Evolutionary conservation across 2,888 invertebrate species (phyloP).

Genomic region (Luperina nickerlii): DNA sequence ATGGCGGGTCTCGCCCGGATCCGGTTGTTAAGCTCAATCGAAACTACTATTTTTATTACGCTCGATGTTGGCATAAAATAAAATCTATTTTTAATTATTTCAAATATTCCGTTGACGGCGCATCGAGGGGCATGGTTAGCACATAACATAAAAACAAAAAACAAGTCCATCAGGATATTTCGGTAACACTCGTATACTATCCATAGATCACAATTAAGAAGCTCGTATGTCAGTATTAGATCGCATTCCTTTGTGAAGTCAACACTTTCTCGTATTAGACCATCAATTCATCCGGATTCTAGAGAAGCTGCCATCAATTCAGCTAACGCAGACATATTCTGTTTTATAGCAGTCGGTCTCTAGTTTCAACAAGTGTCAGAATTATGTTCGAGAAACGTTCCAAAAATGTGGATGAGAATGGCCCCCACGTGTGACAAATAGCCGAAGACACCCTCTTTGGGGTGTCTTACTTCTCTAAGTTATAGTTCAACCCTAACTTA

Average conservation of each 20-base stretch:
- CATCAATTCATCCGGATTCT: constrained; percentile 59
- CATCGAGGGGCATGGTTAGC: constrained; percentile 20
- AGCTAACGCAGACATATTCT: constrained; percentile 66
- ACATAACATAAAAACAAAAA: constrained; percentile 49
- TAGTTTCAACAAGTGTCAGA: constrained; percentile 77
- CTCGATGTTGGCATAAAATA: constrained; percentile 76
- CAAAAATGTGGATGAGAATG: constrained; percentile 65
- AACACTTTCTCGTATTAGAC: constrained; percentile 60
- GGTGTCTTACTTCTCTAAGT: constrained; percentile 26
- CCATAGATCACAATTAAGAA: constrained; percentile 49
- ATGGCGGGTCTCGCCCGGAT: constrained; percentile 84
- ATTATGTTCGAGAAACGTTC: constrained; percentile 66
- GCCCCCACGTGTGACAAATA: constrained; percentile 62
- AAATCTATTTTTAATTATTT: constrained; percentile 76
- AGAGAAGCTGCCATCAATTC: constrained; percentile 62
- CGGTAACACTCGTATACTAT: constrained; percentile 17
- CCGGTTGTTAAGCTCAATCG: constrained; percentile 86
- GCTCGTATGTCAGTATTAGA: constrained; percentile 44
- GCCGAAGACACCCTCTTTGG: constrained; percentile 23
- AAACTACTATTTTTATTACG: constrained; percentile 87
- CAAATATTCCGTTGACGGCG: constrained; percentile 57
- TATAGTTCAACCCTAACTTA: constrained; percentile 35
- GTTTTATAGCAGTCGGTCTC: constrained; percentile 67
- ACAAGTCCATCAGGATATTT: constrained; percentile 44
- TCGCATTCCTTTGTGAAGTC: constrained; percentile 47